Base-by-base conservation (phyloP, 2,113 vertebrate species). In the Numenius arquata region DNA sequence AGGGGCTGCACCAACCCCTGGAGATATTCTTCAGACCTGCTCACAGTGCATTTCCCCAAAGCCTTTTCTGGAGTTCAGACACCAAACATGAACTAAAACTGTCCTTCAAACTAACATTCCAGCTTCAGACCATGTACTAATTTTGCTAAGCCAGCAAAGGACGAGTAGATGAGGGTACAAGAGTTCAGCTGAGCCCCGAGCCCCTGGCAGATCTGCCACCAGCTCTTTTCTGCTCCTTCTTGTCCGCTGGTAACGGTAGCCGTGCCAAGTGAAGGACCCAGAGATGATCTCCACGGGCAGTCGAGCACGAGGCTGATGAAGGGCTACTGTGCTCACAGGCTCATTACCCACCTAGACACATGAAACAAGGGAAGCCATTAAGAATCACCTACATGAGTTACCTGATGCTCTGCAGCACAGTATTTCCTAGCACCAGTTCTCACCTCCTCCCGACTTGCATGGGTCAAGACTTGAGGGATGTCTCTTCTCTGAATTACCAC, bases 271-370 rank as follows among this genome's bases (percentile, higher is more conserved):
- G 47, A 82, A 81, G 5, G 38, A 58, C 25, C 26, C 66, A 78
- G 43, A 83, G 43, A 34, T 6, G 41, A 58, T 8, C 38, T 40
- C 8, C 20, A 19, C 1, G 14, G 21, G 65, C 12, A 71, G 38
- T 5, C 0, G 0, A 74, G 56, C 63, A 65, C 1, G 0, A 59
- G 52, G 59, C 40, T 62, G 45, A 53, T 0, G 1, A 38, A 40
- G 25, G 21, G 52, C 19, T 22, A 8, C 40, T 18, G 21, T 11
- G 41, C 36, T 81, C 55, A 40, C 34, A 56, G 53, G 43, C 26
- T 78, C 41, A 15, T 50, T 12, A 67, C 17, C 58, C 53, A 66
- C 18, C 71, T 0, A 71, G 23, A 56, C 32, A 86, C 26, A 27
- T 5, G n/a, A 40, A 76, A 22, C 40, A 50, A 30, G 26, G 8